A percentile compares a stretch with the other conserved stretches of the same genome.
These are phyloP conservation scores for Embiotoca jacksoni DNA, from an alignment of 2,113 vertebrate species.

Conservation along the genomic window DNA sequence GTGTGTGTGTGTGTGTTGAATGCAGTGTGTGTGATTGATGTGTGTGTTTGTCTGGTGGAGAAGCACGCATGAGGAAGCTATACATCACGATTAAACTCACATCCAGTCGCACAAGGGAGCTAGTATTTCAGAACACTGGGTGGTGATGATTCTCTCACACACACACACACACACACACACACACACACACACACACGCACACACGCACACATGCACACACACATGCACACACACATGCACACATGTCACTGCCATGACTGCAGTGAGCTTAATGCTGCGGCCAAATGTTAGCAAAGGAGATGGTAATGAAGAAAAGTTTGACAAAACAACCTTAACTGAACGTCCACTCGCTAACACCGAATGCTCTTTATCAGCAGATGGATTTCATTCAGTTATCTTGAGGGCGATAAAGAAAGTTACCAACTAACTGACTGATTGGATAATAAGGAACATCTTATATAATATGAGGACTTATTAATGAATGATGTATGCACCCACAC, in stretches of 20 bases:
- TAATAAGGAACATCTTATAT: too few relatives aligned
- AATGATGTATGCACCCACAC: too few relatives aligned
- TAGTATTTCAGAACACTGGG: constrained; percentile 20
- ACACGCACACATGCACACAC: neutral
- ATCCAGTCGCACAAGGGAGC: constrained; percentile 8
- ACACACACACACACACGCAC: neutral
- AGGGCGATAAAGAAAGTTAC: too few relatives aligned
- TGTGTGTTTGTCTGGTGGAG: constrained; percentile 38
- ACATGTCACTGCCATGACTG: neutral
- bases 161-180: neutral
- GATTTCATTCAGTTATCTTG: too few relatives aligned
- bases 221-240: neutral
- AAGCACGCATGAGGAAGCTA: constrained; percentile 40
- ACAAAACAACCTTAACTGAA: neutral
- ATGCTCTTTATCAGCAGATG: too few relatives aligned
- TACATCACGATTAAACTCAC: constrained; percentile 45
- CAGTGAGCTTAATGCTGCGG: too few relatives aligned
- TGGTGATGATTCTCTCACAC: constrained; percentile 8
- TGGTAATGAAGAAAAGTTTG: neutral
- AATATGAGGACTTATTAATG: too few relatives aligned
- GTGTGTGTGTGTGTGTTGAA: constrained; percentile 40
- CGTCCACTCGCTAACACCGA: too few relatives aligned
- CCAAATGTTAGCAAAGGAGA: too few relatives aligned
- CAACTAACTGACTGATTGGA: too few relatives aligned
- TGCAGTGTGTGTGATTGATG: constrained; percentile 47